Evolutionary conservation across 2,113 vertebrate genomes (phyloP), one percentile per base, ranked within the genome.

Genomic region (Panurus biarmicus): DNA sequence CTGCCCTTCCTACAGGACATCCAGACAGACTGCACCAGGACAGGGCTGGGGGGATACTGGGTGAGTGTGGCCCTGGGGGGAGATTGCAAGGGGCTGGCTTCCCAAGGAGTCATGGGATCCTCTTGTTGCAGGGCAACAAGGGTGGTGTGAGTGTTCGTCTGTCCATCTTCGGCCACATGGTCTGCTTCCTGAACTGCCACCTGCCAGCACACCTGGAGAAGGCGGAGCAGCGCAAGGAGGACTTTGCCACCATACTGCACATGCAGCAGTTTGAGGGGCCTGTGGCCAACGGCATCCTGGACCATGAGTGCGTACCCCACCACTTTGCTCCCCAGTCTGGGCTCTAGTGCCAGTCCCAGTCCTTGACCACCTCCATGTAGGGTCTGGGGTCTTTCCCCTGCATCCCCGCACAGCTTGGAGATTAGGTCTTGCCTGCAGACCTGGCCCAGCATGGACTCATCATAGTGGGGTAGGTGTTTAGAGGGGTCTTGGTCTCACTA

Each of bases 161-260:
- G 95, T 98, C 98, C 3, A 72, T 99, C 96, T 99, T 99, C 1
- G 99, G 99, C 71, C 99, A 99, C 96, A 98, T 99, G 47, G 97
- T 99, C 72, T 99, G 99, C 94, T 99, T 99, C 96, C 98, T 99
- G 51, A 99, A 99, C 98, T 99, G 99, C 97, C 99, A 99, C 97
- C 97, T 99, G 96, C 99, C 99, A 2, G 99, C 99, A 3, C 99
- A 99, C 96, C 98, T 99, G 98, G 98, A 99, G 93, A 99, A 99
- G 94, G 98, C 99, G 1, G 99, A 99, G 96, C 99, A 99, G 97
- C 98, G 99, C 71, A 98, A 99, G 96, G 99, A 99, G 94, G 98
- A 99, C 95, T 99, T 99, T 95, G 98, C 99, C 94, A 99, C 98
- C 97, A 99, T 99, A 88, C 97, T 99, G 84, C 99, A 99, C 91